These are phyloP conservation scores for Meleagris gallopavo DNA, from an alignment of 2,113 vertebrate species.

Conservation along the genomic window DNA sequence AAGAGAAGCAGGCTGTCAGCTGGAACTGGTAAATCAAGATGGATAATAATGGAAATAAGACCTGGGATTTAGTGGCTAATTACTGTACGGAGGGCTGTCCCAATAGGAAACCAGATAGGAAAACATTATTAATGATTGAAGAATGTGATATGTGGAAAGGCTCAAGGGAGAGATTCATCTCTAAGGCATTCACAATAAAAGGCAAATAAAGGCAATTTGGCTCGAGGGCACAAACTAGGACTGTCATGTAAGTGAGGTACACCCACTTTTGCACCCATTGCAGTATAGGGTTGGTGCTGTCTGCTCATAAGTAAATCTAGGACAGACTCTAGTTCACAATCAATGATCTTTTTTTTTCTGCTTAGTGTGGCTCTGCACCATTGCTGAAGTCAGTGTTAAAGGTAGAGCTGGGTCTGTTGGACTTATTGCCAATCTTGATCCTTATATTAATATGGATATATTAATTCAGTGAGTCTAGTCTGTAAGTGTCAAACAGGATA, in stretches of 20 bases:
- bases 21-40: conserved; percentile 23
- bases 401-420: neutral
- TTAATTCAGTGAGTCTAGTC: neutral
- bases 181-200: neutral
- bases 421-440: neutral
- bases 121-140: neutral
- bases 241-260: neutral
- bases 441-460: neutral
- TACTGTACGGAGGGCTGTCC: neutral
- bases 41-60: neutral
- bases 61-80: conserved; percentile 2
- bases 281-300: neutral
- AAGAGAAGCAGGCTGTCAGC: neutral
- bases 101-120: neutral
- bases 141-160: neutral
- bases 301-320: neutral
- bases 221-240: neutral
- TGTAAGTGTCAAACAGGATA: neutral
- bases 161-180: neutral
- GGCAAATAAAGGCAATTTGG: neutral
- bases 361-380: neutral
- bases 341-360: neutral
- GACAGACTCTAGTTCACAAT: neutral
- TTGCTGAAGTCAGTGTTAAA: neutral
- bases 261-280: neutral